Base-by-base conservation (phyloP, 2,888 invertebrate species). In the Andrena trimmerana region DNA sequence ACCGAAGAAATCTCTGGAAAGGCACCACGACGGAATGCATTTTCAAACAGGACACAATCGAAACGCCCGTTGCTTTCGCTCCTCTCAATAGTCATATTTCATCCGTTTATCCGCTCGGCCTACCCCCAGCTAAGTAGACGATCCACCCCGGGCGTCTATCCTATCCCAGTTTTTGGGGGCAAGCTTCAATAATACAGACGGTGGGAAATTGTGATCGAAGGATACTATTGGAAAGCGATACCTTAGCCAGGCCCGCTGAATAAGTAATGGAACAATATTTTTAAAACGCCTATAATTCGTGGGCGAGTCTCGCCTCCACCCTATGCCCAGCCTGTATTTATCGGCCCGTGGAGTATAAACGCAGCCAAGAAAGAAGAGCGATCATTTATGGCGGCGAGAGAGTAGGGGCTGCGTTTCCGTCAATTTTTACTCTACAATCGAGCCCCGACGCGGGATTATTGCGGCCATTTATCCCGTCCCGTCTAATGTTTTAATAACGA, bases 221-320 rank as follows among this genome's bases (percentile, higher is more conserved):
- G 89, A 90, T 91, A 88, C 91, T 93, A 94, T 94, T 92, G 94
- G 93, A 93, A 94, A 94, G 92, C 93, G 91, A 94, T 94, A 93
- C 91, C 91, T 94, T 93, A 93, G 93, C 90, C 90, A 50, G 42
- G 76, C 29, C 71, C 80, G 84, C 84, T 94, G 94, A 94, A 94
- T 94, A 94, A 94, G 91, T 93, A 90, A 94, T 93, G 92, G 90
- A 91, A 94, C 94, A 94, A 94, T 94, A 94, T 93, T 94, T 94
- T 94, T 94, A 94, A 94, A 94, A 94, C 94, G 94, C 93, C 93
- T 93, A 93, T 94, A 94, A 94, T 94, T 94, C 93, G 93, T 90
- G 90, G 86, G 50, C 83, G 54, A 60, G 86, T 83, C 83, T 85
- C 89, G 80, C 90, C 87, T 88, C 82, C 91, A 76, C 89, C 90